Evolutionary conservation across 2,113 vertebrate genomes (phyloP), one percentile per base, ranked within the genome.

Genomic region (Hippocampus mohnikei): DNA sequence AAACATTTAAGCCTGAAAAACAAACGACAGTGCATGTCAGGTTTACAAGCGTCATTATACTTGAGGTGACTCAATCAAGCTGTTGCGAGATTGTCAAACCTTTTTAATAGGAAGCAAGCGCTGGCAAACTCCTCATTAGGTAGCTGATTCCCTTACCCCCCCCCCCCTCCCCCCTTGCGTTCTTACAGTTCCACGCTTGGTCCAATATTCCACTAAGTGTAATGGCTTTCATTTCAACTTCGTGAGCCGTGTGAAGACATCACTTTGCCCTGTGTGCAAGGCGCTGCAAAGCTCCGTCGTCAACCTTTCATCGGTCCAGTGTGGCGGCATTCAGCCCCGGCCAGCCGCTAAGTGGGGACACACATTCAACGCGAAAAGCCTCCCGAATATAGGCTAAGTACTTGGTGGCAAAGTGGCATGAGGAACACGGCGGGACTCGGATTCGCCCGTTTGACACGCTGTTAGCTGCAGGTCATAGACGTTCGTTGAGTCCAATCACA

Each of bases 311-410:
- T 84, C 81, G 72, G 69, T 81, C 81, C 75, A 67, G 23, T 90
- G 89, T 89, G 88, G 85, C 85, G 89, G 89, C 81, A 90, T 90
- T 82, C 77, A 16, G 41, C 40, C 40, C 13, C 21, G 5, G 33
- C 33, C 33, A 37, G 33, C 33, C 33, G 62, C 41, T 13, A 16
- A 23, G 61, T 42, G 20, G 61, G 11, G 11, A 3, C 42, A 13
- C 42, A 12, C 42, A 42, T 44, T 64, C 12, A n/a, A 44, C 41
- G n/a, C 8, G 12, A 25, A 5, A 65, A 48, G 1, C 63, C 63
- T 25, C 13, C 7, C 23, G 48, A 79, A 88, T 80, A 73, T 52
- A 77, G 79, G 67, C 81, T 74, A 83, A 86, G 76, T 81, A 71
- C 58, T 71, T 41, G 50, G 59, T 60, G 55, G 23, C 55, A 23